Evolutionary conservation across 2,113 vertebrate genomes (phyloP).

Genomic region (Myotis yumanensis): DNA sequence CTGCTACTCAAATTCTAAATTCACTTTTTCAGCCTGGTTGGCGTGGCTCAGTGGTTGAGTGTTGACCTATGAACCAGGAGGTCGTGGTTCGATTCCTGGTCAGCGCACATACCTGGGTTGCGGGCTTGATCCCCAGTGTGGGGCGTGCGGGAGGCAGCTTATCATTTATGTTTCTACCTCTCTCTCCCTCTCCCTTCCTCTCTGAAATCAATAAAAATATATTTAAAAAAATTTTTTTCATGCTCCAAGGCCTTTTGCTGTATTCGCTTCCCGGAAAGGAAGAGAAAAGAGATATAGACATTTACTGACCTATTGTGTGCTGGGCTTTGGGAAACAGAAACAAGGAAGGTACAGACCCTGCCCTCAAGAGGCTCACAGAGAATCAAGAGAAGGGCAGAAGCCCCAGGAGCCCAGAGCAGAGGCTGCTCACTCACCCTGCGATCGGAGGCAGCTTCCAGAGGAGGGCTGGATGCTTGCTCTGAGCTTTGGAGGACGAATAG

Average conservation of each 20-base stretch:
- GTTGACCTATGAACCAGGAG: too few relatives aligned
- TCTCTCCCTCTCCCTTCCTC: too few relatives aligned
- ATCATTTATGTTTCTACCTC: too few relatives aligned
- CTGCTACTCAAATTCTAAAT: background rate
- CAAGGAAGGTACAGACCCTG: background rate
- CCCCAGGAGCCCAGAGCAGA: background rate
- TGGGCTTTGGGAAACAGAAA: background rate
- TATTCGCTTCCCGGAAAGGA: conserved; percentile 35
- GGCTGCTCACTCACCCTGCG: background rate
- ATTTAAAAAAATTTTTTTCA: background rate
- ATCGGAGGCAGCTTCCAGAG: background rate
- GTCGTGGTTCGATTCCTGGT: too few relatives aligned
- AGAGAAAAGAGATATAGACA: background rate
- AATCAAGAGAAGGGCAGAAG: background rate
- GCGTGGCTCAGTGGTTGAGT: too few relatives aligned
- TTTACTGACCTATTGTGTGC: background rate
- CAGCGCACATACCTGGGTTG: too few relatives aligned
- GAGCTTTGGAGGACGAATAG: background rate
- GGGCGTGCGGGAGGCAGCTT: too few relatives aligned
- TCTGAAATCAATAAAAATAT: too few relatives aligned
- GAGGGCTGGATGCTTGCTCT: background rate
- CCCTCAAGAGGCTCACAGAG: background rate
- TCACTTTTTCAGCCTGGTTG: background rate
- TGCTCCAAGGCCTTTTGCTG: background rate
- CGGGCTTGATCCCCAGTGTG: too few relatives aligned